Base-by-base conservation (phyloP, 2,888 invertebrate species). In the Eupithecia centaureata region DNA sequence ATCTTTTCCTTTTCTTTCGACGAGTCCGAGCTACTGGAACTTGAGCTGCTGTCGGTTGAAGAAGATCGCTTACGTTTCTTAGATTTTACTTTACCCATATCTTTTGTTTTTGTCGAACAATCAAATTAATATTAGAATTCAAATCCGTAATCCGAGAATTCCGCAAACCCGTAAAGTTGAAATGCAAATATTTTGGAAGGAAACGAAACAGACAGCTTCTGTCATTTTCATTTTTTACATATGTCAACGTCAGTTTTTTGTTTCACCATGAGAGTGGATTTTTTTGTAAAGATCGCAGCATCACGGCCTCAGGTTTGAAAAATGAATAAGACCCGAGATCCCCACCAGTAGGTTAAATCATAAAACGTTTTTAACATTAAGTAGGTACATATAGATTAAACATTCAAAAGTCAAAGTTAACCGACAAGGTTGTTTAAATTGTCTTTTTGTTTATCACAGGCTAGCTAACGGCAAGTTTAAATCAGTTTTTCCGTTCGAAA, bases 1-100 rank as follows among this genome's bases (percentile, higher is more conserved):
- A 94, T 89, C 82, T 92, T 93, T 73, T 86, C 91, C 75, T 92
- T 93, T 75, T 94, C 93, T 64, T 86, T 90, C 0, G 93, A 91
- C 13, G 89, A 86, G 73, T 92, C 89, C 8, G 94, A 88, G 73
- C 89, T 91, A 74, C 90, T 91, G 15, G 92, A 91, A 76, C 86
- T 90, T 22, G 88, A 88, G 70, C 86, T 88, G 61, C 86, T 89
- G 61, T 65, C 65, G 5, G 79, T 76, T 28, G 85, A 82, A 33
- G 85, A 86, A 54, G 88, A 86, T 63, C 79, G 77, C 62, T 79
- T 86, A 18, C 88, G 82, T 76, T 90, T 91, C 75, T 92, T 92
- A n/a, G 87, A 83, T 76, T 91, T 93, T 72, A 86, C 86, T 74
- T 90, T 92, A 32, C 91, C 92, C 92, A 93, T 91, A 62, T 56